Conservation (phyloP, 2,888 invertebrate genomes). For the Pteria penguin region DNA sequence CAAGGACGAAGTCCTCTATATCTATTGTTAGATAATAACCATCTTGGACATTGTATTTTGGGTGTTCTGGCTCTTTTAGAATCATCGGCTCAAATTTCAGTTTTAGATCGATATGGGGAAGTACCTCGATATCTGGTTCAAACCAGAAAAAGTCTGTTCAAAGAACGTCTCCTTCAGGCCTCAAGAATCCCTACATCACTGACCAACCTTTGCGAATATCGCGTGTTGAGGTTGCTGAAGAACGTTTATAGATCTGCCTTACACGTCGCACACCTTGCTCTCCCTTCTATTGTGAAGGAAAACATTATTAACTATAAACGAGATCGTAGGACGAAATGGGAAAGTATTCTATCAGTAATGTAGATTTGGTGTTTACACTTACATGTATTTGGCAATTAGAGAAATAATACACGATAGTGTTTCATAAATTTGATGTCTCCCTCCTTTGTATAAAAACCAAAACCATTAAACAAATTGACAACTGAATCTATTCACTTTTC, state of each 20-base stretch:
- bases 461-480: no score
- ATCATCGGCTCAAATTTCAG: neutral
- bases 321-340: no score
- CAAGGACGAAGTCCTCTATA: slow-evolving; percentile 8
- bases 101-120: slow-evolving; percentile 5
- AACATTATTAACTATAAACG: no score
- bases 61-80: slow-evolving; percentile 3
- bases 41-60: neutral
- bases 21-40: slow-evolving; percentile 1
- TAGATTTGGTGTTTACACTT: no score
- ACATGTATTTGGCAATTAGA: no score
- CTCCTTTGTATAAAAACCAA: no score
- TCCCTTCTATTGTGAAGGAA: neutral
- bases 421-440: no score
- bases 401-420: no score
- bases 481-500: no score
- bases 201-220: slow-evolving; percentile 3
- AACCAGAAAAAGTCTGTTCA: neutral
- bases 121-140: slow-evolving; percentile 3
- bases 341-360: no score
- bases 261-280: neutral
- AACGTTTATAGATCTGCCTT: neutral
- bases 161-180: neutral
- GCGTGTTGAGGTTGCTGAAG: neutral
- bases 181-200: neutral